These are phyloP conservation scores for Chelonoidis abingdonii DNA, from an alignment of 2,113 vertebrate genomes.

Conservation along the genomic window DNA sequence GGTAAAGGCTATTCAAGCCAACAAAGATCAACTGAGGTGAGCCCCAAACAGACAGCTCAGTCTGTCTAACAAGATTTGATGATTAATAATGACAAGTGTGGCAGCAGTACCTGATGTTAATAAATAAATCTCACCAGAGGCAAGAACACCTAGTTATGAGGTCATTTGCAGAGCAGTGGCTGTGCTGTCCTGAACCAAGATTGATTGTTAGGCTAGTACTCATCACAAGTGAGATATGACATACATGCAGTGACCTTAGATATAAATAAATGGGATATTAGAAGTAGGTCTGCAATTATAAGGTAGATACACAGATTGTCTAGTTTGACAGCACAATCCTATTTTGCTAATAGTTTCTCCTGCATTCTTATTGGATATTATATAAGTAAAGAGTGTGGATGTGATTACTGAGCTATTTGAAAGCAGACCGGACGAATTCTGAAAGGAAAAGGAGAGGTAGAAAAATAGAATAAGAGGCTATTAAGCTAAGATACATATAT, in stretches of 20 bases:
- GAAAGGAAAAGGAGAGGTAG: background rate
- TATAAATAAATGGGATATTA: background rate
- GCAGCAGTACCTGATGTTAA: slow-evolving; percentile 19
- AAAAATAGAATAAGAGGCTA: background rate
- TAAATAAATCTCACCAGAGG: slow-evolving; percentile 38
- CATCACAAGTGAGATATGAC: background rate
- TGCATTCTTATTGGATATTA: background rate
- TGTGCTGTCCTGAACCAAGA: background rate
- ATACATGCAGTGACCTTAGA: background rate
- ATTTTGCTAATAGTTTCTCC: background rate
- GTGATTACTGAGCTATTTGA: background rate
- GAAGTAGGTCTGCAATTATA: background rate
- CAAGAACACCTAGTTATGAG: background rate
- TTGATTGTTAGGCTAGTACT: background rate
- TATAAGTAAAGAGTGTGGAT: background rate
- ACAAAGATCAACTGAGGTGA: slow-evolving; percentile 17
- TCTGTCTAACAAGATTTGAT: slow-evolving; percentile 45
- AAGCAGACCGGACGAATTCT: background rate
- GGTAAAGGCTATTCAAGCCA: slow-evolving; percentile 1
- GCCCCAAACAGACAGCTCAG: slow-evolving; percentile 19
- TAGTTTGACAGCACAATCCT: background rate
- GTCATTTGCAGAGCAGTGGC: background rate
- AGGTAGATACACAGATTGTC: background rate
- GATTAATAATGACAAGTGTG: slow-evolving; percentile 50
- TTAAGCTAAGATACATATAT: background rate